phyloP scores from a whole-genome alignment of 2,113 vertebrate species.

The Varanus komodoensis region DNA sequence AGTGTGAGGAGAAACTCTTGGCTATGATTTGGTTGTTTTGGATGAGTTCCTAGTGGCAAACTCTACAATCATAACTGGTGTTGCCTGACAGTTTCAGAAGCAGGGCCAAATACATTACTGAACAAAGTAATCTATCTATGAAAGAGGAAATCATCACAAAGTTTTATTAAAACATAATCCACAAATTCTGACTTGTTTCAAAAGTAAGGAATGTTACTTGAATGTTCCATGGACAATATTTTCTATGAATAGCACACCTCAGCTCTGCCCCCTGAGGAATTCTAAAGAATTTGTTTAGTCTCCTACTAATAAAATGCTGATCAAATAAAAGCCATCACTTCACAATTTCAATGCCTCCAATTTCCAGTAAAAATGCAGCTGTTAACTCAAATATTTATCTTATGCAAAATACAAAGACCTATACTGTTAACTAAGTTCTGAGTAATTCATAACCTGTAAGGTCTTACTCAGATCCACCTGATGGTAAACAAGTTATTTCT shows the following conservation, averaged over 20 bases:
- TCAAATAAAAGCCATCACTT: not conserved
- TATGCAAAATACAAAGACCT: not conserved
- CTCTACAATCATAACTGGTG: not conserved
- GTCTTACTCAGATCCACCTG: not conserved
- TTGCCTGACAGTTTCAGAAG: not conserved
- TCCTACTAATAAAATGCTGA: not conserved
- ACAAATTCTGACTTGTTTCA: not conserved
- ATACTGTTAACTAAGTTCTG: not conserved
- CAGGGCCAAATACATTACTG: conserved; percentile 9
- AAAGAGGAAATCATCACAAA: not conserved
- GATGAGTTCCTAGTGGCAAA: not conserved
- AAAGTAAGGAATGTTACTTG: not conserved
- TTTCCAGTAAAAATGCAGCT: not conserved
- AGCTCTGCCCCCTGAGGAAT: no score
- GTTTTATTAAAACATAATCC: not conserved
- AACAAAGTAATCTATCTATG: not conserved
- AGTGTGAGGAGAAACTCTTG: not conserved
- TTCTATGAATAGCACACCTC: no score
- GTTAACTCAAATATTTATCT: not conserved
- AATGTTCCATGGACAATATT: not conserved
- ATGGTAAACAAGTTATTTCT: not conserved
- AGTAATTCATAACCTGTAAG: not conserved
- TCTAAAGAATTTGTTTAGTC: not conserved
- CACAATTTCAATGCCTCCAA: no score
- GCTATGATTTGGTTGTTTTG: not conserved